Base-by-base conservation (phyloP, 92 coral and sea anemone species). In the Porites cylindrica region DNA sequence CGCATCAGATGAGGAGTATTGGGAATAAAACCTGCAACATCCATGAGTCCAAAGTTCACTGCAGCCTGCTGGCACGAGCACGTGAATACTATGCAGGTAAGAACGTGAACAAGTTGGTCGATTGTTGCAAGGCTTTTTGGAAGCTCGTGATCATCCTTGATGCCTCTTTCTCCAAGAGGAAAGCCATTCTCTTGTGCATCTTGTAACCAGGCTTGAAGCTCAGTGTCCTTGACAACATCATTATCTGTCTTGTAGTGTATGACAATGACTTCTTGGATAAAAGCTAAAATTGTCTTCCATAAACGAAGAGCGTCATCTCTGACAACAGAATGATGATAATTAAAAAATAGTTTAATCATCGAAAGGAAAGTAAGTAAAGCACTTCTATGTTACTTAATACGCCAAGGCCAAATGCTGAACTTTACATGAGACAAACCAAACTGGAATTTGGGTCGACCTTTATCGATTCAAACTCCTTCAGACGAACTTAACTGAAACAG, bases 11-110 rank as follows among this genome's bases (percentile, higher is more conserved):
- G 84, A 5, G 98, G 98, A 14, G 95, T 86, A 68, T 91, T 89
- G 21, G 98, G 98, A 1, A 95, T 86, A 84, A 91, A 95, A 12
- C 92, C 88, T 54, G 91, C 73, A 29, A 87, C 79, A 13, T 95
- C 96, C 75, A 94, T 20, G 43, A 91, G 98, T 24, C 94, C 88
- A 83, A 94, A 95, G 88, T 93, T 95, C 17, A 95, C 96, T 14
- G 96, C 98, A 4, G 98, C 96, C 71, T 93, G 96, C 82, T 95
- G 98, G 58, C 98, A 94, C 5, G 98, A 76, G 85, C 95, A 95
- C 75, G 92, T 93, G 90, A 95, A 95, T 72, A 94, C 82, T 19
- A 95, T 89, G 56, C 96, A 87, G 17, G 96, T 95, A 18, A 95
- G 77, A 71, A 91, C 8, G 76, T 91, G 86, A 9, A 77, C 68